Base-by-base conservation (phyloP, 2,888 invertebrate genomes). In the Napeogenes sylphis region DNA sequence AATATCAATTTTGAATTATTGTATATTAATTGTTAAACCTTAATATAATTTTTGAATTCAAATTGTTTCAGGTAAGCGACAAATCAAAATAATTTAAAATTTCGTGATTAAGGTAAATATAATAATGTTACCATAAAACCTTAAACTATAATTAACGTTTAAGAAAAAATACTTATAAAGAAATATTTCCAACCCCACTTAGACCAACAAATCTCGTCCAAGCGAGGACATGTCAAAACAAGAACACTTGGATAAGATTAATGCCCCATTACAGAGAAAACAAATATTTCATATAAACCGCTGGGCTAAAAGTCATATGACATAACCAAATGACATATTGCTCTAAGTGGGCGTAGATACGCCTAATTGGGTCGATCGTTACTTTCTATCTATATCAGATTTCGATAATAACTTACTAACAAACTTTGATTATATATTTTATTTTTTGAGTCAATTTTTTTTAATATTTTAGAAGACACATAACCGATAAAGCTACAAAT, bases 251-350 rank as follows among this genome's bases (percentile, higher is more conserved):
- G 54, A 67, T 33, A 68, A 71, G 72, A 73, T 72, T 71, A 73
- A 74, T 73, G 68, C 58, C 56, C 73, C 71, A 71, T 71, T 72
- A 71, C 69, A 63, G 63, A 64, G 67, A 63, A 68, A 71, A 71
- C 67, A 71, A 73, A 73, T 72, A 72, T 71, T 70, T 71, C 68
- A 62, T 65, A 65, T 66, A 67, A 66, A 68, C 57, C 63, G 55
- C 54, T 60, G 10, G 57, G 54, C 61, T 45, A 47, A 47, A 51
- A 51, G 42, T 42, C 42, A 42, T 30, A 21, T 51, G 51, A 51
- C 51, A 51, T 30, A 10, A 51, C 51, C 30, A 51, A 51, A 30
- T 51, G 51, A 51, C 51, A 51, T 51, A 51, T 51, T 51, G 30
- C 10, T 30, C 5, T 51, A 51, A 51, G 21, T 30, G 30, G 21